Evolutionary conservation across 2,888 invertebrate species (phyloP).

Genomic region (Idaea dimidiata): DNA sequence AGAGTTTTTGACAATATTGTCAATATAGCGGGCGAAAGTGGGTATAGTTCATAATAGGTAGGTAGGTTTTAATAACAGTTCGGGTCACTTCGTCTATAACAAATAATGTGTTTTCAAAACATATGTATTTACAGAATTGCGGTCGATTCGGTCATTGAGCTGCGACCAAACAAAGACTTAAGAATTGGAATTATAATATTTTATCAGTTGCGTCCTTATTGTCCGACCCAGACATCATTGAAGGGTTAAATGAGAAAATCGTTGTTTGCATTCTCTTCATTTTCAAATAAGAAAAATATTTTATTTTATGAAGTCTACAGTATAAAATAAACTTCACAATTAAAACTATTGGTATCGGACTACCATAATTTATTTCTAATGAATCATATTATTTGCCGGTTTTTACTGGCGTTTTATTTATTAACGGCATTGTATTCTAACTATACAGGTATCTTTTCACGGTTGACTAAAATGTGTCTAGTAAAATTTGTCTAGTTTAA

Average conservation of each 20-base stretch:
- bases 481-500: no score
- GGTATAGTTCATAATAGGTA: no score
- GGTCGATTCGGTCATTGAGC: constrained; percentile 58
- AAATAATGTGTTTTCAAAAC: constrained; percentile 35
- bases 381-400: no score
- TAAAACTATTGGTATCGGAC: no score
- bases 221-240: constrained; percentile 55
- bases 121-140: constrained; percentile 49
- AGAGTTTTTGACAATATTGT: no score
- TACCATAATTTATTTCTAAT: no score
- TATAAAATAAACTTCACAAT: no score
- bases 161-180: constrained; percentile 30
- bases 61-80: constrained; percentile 12
- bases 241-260: constrained; percentile 6
- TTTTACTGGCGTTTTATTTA: no score
- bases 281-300: neutral
- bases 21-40: no score
- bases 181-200: constrained; percentile 43
- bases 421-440: no score
- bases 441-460: no score
- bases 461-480: no score
- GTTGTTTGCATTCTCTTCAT: neutral
- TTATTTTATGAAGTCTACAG: neutral
- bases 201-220: constrained; percentile 55
- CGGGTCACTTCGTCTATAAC: constrained; percentile 41